Evolutionary conservation across 2,888 invertebrate genomes (phyloP).

Genomic region (Poecilus cupreus): DNA sequence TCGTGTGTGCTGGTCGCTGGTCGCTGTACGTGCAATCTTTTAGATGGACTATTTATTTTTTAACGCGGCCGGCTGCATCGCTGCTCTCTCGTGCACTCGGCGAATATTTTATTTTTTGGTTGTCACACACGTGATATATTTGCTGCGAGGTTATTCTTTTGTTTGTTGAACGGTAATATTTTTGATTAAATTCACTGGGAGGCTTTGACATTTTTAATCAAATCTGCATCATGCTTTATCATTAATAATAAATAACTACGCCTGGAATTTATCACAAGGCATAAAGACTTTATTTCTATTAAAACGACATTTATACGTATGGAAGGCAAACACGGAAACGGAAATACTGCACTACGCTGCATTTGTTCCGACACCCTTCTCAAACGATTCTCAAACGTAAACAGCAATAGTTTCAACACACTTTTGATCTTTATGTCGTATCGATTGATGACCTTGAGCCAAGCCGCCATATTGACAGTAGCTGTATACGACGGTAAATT

Average conservation of each 20-base stretch:
- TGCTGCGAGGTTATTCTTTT: not conserved
- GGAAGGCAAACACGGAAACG: too few relatives aligned
- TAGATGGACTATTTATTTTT: constrained; percentile 18
- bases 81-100: not conserved
- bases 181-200: constrained; percentile 9
- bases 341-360: too few relatives aligned
- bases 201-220: not conserved
- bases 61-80: not conserved
- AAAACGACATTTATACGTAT: too few relatives aligned
- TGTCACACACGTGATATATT: constrained; percentile 5
- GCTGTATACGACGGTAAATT: too few relatives aligned
- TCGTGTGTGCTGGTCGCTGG: not conserved
- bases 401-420: too few relatives aligned
- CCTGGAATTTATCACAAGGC: not conserved
- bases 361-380: too few relatives aligned
- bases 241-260: constrained; percentile 10
- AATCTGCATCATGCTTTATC: constrained; percentile 13
- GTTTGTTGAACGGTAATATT: not conserved
- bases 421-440: too few relatives aligned
- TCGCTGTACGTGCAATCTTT: constrained; percentile 1
- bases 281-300: not conserved
- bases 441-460: too few relatives aligned
- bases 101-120: constrained; percentile 26
- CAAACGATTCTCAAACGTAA: too few relatives aligned
- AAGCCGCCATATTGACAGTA: too few relatives aligned